Base-by-base conservation (phyloP, 2,797 vertebrate genomes). In the Etheostoma perlongum region DNA sequence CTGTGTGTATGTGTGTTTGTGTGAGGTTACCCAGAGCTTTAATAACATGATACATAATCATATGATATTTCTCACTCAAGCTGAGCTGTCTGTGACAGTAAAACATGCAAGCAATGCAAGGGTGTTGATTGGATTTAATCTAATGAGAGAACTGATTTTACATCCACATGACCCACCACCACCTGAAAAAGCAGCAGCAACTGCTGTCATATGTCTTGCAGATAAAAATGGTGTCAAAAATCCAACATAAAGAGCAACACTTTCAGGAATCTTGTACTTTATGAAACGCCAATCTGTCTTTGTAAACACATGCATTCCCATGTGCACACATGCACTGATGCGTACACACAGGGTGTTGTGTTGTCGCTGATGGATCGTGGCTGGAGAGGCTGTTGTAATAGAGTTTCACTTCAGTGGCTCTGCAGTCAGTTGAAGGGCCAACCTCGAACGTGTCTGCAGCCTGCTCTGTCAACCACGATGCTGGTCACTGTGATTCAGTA, bases 361-460 rank as follows among this genome's bases (percentile, higher is more conserved):
- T 72, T 61, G 42, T 72, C n/a, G 73, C 81, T 94, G 92, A 93
- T 92, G 87, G 88, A 94, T 93, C 82, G 44, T 9, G 74, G 80
- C 75, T 74, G 87, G 82, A 84, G 83, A 83, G 78, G 84, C 76
- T 75, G 69, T 82, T 91, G 93, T 94, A 94, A 94, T 93, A 88
- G 91, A 90, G 94, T 94, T 94, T 93, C 90, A 92, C 89, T 90
- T 88, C 88, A 94, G 84, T 90, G 86, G 74, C 78, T 91, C 76
- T 76, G 84, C 84, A 91, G 91, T 89, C 83, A 77, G 85, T 90
- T 84, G 82, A 88, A 89, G 89, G 89, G 90, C 89, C 90, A 87
- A 85, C 84, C 78, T 21, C 8, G 54, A 84, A 76, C 63, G 67
- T 82, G 85, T 84, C 76, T 88, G 72, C 54, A 76, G 82, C 84